phyloP scores from a whole-genome alignment of 30 jellyfish, hydroid and myxozoan genomes.

The Turritopsis rubra region DNA sequence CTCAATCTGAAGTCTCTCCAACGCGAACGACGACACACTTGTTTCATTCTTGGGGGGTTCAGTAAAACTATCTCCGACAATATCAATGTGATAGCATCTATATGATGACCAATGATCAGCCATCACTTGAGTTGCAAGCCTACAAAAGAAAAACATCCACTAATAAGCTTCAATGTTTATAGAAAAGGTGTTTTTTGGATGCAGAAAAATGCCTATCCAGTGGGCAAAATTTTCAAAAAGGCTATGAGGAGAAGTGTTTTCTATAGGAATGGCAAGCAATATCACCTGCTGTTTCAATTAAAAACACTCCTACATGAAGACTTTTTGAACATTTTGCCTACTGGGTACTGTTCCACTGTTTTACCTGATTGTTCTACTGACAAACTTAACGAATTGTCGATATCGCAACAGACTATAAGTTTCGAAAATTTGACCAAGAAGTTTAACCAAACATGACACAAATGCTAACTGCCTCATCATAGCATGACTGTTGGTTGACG shows the following conservation, averaged over 20 bases:
- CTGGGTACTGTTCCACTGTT: neutral
- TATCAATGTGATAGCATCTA: constrained; percentile 62
- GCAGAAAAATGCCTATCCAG: neutral
- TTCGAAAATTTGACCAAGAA: constrained; percentile 71
- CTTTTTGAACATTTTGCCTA: neutral
- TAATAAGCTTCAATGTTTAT: no score
- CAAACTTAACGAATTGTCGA: constrained; percentile 76
- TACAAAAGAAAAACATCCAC: constrained; percentile 14
- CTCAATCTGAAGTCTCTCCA: constrained; percentile 72
- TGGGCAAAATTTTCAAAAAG: no score
- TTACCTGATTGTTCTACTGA: constrained; percentile 79
- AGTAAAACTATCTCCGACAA: constrained; percentile 58
- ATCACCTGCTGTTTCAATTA: no score
- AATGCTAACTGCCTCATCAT: constrained; percentile 54
- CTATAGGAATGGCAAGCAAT: no score
- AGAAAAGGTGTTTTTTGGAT: neutral
- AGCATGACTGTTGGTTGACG: constrained; percentile 50
- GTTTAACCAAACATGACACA: constrained; percentile 62
- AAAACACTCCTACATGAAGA: no score
- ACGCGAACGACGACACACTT: constrained; percentile 39
- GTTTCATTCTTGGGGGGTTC: constrained; percentile 52
- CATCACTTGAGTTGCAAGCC: constrained; percentile 73
- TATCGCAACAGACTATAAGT: constrained; percentile 72
- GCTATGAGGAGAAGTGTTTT: no score
- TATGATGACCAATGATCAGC: constrained; percentile 91